Base-by-base conservation (phyloP, 2,888 invertebrate genomes). In the Caenorhabditis sinica region DNA sequence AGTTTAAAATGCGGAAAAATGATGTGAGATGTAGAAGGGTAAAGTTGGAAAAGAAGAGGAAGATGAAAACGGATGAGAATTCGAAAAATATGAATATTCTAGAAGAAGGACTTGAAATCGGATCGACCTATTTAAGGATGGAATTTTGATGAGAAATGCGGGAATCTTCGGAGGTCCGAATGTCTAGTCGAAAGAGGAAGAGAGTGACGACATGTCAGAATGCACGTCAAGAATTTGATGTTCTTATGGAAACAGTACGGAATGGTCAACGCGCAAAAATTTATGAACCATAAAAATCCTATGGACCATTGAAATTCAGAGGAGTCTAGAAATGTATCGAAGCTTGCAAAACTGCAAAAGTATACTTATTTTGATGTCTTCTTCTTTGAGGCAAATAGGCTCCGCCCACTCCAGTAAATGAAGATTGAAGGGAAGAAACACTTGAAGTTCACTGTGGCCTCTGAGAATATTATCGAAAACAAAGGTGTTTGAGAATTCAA, bases 91-190 rank as follows among this genome's bases (percentile, higher is more conserved):
- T 71, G 65, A 79, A 79, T 79, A 79, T 79, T 79, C 71, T 58
- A 72, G 63, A 40, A 80, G 72, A 20, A 80, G 65, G 72, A 72
- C 66, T 58, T 80, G 80, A 80, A 80, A 80, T 80, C 58, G 65
- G 80, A 80, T 71, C 71, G 71, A 79, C 53, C 79, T 79, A 79
- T 79, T 79, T 79, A 25, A 9, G 25, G 28, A 56, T 15, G 56
- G 74, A 76, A 76, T 76, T 15, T 33, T 56, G 58, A 66, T 66
- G 66, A 43, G 61, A 43, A 56, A 75, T 43, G 58, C 40, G 20
- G n/a, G 51, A 53, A 68, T 53, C 6, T 49, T 20, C 60, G 36
- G 53, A 30, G 28, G 25, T 66, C 56, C 45, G 60, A 68, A 60
- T 61, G 68, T 68, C 53, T 69, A 56, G 68, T 15, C 33, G 9